These are phyloP conservation scores for Oryzias sinensis DNA, from an alignment of 2,797 vertebrate genomes.

Conservation along the genomic window DNA sequence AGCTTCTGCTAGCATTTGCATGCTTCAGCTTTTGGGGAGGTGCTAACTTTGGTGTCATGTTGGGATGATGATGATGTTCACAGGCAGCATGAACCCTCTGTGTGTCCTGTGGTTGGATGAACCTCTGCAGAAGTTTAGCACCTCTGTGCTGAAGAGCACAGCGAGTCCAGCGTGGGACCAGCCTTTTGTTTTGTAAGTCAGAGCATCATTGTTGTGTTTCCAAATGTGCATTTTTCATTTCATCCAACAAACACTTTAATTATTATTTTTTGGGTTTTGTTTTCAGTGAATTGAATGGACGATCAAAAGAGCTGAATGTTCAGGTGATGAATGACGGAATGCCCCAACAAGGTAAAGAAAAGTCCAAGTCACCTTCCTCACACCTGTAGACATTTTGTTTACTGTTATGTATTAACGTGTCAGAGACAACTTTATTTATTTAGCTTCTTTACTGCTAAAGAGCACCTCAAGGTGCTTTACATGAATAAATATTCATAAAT, in stretches of 20 bases:
- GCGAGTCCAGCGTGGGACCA: conserved; percentile 86
- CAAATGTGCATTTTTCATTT: neutral
- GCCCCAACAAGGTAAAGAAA: conserved; percentile 80
- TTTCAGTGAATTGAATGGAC: conserved; percentile 90
- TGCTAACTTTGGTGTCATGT: too few species aligned
- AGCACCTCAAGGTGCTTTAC: too few species aligned
- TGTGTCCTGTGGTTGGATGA: conserved; percentile 87
- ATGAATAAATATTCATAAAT: too few species aligned
- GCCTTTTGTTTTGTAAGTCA: conserved; percentile 90
- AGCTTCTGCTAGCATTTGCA: too few species aligned
- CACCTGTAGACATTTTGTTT: neutral
- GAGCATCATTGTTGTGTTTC: neutral
- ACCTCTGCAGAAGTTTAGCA: conserved; percentile 86
- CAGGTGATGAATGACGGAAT: conserved; percentile 79
- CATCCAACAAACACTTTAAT: neutral
- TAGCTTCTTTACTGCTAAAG: too few species aligned
- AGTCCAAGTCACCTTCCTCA: neutral
- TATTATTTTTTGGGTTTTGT: neutral
- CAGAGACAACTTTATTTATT: neutral
- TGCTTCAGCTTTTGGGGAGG: too few species aligned
- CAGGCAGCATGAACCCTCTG: conserved; percentile 78
- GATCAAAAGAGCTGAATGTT: conserved; percentile 87
- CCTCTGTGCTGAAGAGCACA: conserved; percentile 75
- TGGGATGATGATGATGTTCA: conserved; percentile 11
- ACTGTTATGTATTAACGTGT: neutral